These are phyloP conservation scores for Heliconius nattereri DNA, from an alignment of 1,140 invertebrate genomes.

Conservation along the genomic window DNA sequence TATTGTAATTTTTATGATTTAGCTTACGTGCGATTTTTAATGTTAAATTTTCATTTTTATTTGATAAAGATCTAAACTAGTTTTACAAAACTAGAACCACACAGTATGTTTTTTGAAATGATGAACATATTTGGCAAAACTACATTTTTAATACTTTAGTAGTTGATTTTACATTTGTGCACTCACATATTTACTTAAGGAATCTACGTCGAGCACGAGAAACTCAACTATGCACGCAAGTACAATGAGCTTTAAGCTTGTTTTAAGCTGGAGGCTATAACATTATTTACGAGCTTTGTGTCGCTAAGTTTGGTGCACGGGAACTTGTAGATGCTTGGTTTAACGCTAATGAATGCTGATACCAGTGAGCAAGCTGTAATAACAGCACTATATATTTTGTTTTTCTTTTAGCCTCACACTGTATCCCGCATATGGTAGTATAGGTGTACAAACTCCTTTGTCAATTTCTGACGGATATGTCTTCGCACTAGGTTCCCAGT, in stretches of 20 bases:
- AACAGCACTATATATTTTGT: background rate
- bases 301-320: background rate
- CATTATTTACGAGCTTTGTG: constrained; percentile 8
- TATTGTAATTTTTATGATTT: no score
- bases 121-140: background rate
- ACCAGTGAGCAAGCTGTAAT: background rate
- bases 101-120: no score
- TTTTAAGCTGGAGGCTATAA: background rate
- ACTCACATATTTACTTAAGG: background rate
- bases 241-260: background rate
- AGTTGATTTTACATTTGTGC: background rate
- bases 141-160: background rate
- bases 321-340: background rate
- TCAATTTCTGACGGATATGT: no score
- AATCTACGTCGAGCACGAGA: background rate
- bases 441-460: no score
- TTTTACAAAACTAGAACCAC: no score
- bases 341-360: background rate
- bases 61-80: no score
- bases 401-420: no score
- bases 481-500: background rate
- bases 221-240: background rate
- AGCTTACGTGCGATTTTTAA: no score
- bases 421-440: background rate
- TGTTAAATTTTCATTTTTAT: no score